Evolutionary conservation across 1,140 invertebrate genomes (phyloP).

Genomic region (Uloborus diversus): DNA sequence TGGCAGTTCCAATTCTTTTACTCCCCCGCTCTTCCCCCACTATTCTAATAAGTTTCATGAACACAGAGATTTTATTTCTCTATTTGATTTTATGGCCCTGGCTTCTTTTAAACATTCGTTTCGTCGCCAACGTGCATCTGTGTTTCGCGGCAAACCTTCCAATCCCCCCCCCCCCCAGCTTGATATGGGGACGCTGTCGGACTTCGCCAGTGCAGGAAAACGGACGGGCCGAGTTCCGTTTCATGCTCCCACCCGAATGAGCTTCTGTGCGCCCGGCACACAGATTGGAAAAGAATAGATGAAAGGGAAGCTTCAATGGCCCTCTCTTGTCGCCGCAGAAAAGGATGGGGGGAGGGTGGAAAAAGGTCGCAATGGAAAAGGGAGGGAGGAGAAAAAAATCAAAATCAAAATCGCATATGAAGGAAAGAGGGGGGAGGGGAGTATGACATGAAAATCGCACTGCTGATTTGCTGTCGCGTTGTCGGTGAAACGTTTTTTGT

Average conservation of each 20-base stretch:
- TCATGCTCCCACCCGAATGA: conserved; percentile 3
- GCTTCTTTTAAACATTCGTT: too few relatives aligned
- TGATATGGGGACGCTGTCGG: conserved; percentile 18
- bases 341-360: not conserved
- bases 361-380: not conserved
- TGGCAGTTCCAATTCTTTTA: too few relatives aligned
- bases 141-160: too few relatives aligned
- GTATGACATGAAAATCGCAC: not conserved
- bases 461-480: not conserved
- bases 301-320: conserved; percentile 19
- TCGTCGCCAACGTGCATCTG: too few relatives aligned
- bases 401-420: conserved; percentile 3
- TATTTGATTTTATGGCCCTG: too few relatives aligned
- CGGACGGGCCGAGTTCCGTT: not conserved
- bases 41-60: not conserved
- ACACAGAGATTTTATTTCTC: not conserved
- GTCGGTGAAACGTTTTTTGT: not conserved
- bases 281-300: conserved; percentile 26
- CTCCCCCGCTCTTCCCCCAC: too few relatives aligned
- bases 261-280: conserved; percentile 2
- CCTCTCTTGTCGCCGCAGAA: conserved; percentile 21
- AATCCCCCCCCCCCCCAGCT: too few relatives aligned
- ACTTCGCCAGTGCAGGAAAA: conserved; percentile 4
- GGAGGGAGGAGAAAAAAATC: conserved; percentile 1
- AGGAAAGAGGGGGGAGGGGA: not conserved